Conservation (phyloP, 2,888 invertebrate genomes). For the Campoplex nolae region DNA sequence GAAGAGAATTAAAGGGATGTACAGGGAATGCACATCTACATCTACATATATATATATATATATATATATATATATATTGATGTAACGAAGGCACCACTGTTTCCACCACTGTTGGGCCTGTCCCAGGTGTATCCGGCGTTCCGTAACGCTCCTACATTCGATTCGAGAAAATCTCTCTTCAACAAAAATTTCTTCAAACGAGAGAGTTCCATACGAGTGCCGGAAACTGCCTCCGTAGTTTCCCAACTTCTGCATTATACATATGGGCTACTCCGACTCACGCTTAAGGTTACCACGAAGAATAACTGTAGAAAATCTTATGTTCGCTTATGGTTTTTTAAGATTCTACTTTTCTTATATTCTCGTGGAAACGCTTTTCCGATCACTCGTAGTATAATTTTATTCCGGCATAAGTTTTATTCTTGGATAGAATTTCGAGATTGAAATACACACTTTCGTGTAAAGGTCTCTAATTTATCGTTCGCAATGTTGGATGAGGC, state of each 20-base stretch:
- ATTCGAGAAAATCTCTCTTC: constrained; percentile 65
- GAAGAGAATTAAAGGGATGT: constrained; percentile 46
- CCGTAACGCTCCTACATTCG: constrained; percentile 64
- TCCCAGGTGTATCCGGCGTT: constrained; percentile 67
- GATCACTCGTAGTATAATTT: neutral
- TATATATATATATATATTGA: constrained; percentile 28
- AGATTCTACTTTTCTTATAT: neutral
- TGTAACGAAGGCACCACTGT: constrained; percentile 47
- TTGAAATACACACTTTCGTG: neutral
- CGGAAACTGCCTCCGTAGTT: constrained; percentile 50
- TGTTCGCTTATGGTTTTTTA: neutral
- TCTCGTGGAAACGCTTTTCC: neutral
- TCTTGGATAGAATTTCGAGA: neutral
- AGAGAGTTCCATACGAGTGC: constrained; percentile 54
- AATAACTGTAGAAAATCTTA: neutral
- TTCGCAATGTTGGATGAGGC: neutral
- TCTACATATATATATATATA: constrained; percentile 14
- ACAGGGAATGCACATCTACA: constrained; percentile 23
- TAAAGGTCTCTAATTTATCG: neutral
- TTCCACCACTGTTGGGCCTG: constrained; percentile 47
- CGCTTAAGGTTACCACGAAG: neutral
- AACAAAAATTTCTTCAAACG: constrained; percentile 63
- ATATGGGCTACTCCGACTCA: constrained; percentile 14
- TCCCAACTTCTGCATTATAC: constrained; percentile 27
- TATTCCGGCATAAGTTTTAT: neutral